These are phyloP conservation scores for Euspilapteryx auroguttella DNA, from an alignment of 2,888 invertebrate genomes.

Conservation along the genomic window DNA sequence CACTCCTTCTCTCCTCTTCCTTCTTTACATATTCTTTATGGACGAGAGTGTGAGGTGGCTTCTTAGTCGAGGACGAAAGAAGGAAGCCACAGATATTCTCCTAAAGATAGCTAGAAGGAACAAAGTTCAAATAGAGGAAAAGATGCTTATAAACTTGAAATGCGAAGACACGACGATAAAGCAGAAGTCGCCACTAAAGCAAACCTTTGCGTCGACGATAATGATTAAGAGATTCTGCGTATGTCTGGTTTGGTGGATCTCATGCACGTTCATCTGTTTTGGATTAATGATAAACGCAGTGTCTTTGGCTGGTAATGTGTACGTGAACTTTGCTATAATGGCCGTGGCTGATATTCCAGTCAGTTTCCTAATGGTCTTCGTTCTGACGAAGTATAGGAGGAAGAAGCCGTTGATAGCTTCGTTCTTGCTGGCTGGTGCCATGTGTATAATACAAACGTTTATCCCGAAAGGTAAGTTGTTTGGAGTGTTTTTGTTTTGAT, in stretches of 20 bases:
- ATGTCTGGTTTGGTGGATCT: slow-evolving; percentile 39
- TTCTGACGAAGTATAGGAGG: slow-evolving; percentile 56
- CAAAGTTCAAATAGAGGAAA: slow-evolving; percentile 24
- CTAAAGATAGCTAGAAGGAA: slow-evolving; percentile 59
- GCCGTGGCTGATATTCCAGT: slow-evolving; percentile 62
- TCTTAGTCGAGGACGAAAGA: slow-evolving; percentile 66
- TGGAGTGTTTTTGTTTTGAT: too few species aligned
- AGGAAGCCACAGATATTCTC: slow-evolving; percentile 65
- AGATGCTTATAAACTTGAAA: slow-evolving; percentile 17
- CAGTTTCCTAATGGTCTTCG: slow-evolving; percentile 47
- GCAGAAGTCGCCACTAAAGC: slow-evolving; percentile 11
- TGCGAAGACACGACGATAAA: slow-evolving; percentile 13
- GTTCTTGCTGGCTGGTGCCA: neutral
- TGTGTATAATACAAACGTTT: neutral
- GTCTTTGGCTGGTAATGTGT: slow-evolving; percentile 72
- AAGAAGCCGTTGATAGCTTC: slow-evolving; percentile 11
- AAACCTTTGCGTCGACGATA: slow-evolving; percentile 18
- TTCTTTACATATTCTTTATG: slow-evolving; percentile 66
- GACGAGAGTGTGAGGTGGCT: slow-evolving; percentile 83
- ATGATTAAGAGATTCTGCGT: slow-evolving; percentile 19
- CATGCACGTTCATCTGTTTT: slow-evolving; percentile 76
- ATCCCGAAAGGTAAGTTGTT: neutral
- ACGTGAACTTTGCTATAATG: slow-evolving; percentile 70
- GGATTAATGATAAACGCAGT: slow-evolving; percentile 77
- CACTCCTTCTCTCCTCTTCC: slow-evolving; percentile 66